Conservation (phyloP, 2,888 invertebrate species). For the Fissipunctia ypsillon region DNA sequence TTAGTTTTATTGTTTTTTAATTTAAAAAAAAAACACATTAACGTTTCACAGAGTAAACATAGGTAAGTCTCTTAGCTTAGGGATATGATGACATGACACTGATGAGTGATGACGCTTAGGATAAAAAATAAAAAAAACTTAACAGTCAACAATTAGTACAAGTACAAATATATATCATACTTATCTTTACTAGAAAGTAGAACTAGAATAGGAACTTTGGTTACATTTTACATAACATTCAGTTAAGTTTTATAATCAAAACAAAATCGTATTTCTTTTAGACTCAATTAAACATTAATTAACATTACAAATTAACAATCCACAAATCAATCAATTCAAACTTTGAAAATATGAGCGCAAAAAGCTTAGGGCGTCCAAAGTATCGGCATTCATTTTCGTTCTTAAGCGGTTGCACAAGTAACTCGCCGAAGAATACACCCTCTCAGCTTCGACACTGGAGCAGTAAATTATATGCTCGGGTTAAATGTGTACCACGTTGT, state of each 20-base stretch:
- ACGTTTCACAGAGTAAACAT: too few relatives aligned
- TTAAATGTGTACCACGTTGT: conserved; percentile 5
- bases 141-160: too few relatives aligned
- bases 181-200: too few relatives aligned
- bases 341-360: conserved; percentile 1
- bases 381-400: conserved; percentile 21
- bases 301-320: conserved; percentile 14
- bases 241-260: conserved; percentile 3
- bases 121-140: too few relatives aligned
- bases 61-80: too few relatives aligned
- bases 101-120: too few relatives aligned
- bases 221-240: conserved; percentile 1
- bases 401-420: conserved; percentile 31
- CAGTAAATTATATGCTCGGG: conserved; percentile 10
- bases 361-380: conserved; percentile 12
- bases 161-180: too few relatives aligned
- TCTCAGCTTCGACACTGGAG: conserved; percentile 31
- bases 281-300: background rate
- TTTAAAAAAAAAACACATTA: too few relatives aligned
- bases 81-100: too few relatives aligned
- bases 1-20: too few relatives aligned
- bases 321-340: conserved; percentile 1
- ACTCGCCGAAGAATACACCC: conserved; percentile 29
- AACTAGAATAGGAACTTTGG: too few relatives aligned
- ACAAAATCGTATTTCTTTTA: background rate